These are phyloP conservation scores for Notolabrus celidotus DNA, from an alignment of 2,797 vertebrate genomes.

Conservation along the genomic window DNA sequence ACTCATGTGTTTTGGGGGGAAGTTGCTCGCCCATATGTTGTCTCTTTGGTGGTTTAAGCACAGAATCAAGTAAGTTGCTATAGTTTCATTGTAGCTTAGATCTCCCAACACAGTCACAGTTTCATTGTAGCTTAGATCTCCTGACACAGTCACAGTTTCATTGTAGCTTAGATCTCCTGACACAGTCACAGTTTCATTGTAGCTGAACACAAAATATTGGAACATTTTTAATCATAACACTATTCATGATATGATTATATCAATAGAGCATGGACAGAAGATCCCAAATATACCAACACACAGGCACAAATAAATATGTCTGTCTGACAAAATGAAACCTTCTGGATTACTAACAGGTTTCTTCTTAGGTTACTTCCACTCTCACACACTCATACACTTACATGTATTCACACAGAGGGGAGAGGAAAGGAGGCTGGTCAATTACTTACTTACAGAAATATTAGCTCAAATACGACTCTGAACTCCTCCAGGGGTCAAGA, in stretches of 20 bases:
- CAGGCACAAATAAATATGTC: neutral
- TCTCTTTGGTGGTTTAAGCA: neutral
- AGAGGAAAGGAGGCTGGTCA: slow-evolving; percentile 78
- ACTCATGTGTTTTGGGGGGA: slow-evolving; percentile 14
- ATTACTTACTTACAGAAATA: slow-evolving; percentile 77
- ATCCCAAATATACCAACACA: neutral
- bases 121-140: neutral
- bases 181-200: no score
- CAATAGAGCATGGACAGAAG: no score
- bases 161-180: neutral
- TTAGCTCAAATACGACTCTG: slow-evolving; percentile 79
- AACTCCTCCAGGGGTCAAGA: slow-evolving; percentile 83
- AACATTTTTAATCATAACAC: no score
- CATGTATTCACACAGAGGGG: neutral
- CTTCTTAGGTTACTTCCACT: neutral
- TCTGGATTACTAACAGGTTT: neutral
- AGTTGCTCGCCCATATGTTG: neutral
- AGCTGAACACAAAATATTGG: no score
- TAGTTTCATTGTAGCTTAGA: neutral
- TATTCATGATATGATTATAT: no score
- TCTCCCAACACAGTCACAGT: neutral
- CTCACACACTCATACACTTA: neutral
- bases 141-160: neutral
- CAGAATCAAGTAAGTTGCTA: neutral
- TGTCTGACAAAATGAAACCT: neutral